Conservation (phyloP, 2,113 vertebrate species). For the Petrocephalus zakoni region DNA sequence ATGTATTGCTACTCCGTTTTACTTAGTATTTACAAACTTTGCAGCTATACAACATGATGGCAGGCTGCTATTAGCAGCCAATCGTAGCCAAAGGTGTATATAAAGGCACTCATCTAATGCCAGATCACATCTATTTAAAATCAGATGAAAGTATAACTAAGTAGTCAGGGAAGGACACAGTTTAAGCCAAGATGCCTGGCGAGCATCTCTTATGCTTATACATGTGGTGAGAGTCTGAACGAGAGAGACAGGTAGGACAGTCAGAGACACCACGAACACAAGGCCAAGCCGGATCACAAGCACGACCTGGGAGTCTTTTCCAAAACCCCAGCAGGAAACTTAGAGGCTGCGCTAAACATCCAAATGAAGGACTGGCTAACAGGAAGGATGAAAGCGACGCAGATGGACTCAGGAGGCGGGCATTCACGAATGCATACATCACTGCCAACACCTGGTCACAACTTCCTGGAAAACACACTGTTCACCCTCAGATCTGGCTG, state of each 20-base stretch:
- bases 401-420: background rate
- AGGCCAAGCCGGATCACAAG: background rate
- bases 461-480: background rate
- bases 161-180: background rate
- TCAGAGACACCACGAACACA: background rate
- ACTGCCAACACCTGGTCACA: background rate
- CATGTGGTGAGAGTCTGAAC: background rate
- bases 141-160: background rate
- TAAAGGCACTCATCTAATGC: background rate
- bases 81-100: background rate
- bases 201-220: background rate
- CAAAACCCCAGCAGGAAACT: constrained; percentile 2
- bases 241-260: background rate
- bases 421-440: background rate
- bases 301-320: background rate
- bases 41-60: background rate
- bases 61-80: background rate
- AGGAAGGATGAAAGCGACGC: background rate
- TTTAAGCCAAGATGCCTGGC: background rate
- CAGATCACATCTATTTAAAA: background rate
- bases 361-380: background rate
- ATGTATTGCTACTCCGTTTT: background rate
- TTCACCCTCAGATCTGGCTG: background rate
- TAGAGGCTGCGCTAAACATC: background rate
- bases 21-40: background rate